Percentiles rank a stretch among this genome's conserved stretches.
Evolutionary conservation across 2,113 vertebrate genomes (phyloP).

Genomic region (Sclerurus mexicanus): DNA sequence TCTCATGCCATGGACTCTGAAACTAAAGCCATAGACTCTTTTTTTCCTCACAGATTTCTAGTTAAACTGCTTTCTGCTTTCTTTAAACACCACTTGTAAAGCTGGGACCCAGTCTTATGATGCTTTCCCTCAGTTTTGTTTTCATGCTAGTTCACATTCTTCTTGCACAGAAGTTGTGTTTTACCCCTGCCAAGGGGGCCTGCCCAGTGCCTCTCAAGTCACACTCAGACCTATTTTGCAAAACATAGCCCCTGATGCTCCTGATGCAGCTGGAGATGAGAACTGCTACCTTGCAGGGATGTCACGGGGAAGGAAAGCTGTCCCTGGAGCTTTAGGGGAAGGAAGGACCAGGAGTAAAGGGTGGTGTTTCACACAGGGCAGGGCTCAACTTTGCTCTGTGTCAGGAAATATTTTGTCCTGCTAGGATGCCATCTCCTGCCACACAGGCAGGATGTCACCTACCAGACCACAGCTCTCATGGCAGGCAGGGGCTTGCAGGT

Average conservation of each 20-base stretch:
- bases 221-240: not conserved
- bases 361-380: not conserved
- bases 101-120: not conserved
- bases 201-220: not conserved
- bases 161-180: not conserved
- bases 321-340: not conserved
- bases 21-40: not conserved
- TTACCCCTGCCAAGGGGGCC: not conserved
- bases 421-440: not conserved
- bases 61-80: not conserved
- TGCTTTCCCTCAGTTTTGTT: not conserved
- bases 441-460: not conserved
- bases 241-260: not conserved
- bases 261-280: accelerated
- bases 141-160: not conserved
- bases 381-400: not conserved
- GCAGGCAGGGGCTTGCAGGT: not conserved
- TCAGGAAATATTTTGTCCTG: not conserved
- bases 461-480: not conserved
- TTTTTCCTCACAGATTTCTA: not conserved
- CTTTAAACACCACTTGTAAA: not conserved
- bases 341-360: not conserved
- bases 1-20: not conserved
- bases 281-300: not conserved
- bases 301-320: not conserved